These are phyloP conservation scores for Muscicapa comitata DNA, from an alignment of 2,797 vertebrate genomes.

Conservation along the genomic window DNA sequence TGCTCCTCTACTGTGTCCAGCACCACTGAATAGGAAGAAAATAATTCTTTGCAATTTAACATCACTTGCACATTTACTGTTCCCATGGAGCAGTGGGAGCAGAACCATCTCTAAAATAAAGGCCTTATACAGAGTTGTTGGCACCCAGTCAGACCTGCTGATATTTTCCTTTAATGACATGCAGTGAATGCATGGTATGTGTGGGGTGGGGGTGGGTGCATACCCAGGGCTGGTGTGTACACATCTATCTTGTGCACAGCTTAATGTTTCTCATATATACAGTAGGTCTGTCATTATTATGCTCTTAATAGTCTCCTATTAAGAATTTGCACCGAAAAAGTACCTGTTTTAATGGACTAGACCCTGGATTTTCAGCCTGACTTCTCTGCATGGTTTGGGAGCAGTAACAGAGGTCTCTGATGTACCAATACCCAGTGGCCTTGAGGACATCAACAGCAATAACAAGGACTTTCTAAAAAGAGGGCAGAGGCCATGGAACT, in stretches of 20 bases:
- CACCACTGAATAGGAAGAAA: neutral
- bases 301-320: neutral
- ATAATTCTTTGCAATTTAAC: neutral
- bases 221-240: neutral
- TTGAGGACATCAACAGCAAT: neutral
- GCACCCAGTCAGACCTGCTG: neutral
- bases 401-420: neutral
- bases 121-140: neutral
- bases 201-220: neutral
- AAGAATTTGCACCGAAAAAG: neutral
- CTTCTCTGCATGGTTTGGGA: neutral
- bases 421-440: neutral
- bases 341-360: neutral
- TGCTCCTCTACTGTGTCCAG: neutral
- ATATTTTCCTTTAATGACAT: neutral
- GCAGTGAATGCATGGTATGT: neutral
- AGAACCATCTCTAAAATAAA: neutral
- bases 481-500: neutral
- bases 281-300: fast-evolving
- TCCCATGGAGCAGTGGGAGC: neutral
- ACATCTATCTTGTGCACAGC: neutral
- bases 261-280: neutral
- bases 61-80: neutral
- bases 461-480: neutral
- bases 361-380: neutral